These are phyloP conservation scores for Limonius californicus DNA, from an alignment of 1,140 invertebrate species.

Conservation along the genomic window DNA sequence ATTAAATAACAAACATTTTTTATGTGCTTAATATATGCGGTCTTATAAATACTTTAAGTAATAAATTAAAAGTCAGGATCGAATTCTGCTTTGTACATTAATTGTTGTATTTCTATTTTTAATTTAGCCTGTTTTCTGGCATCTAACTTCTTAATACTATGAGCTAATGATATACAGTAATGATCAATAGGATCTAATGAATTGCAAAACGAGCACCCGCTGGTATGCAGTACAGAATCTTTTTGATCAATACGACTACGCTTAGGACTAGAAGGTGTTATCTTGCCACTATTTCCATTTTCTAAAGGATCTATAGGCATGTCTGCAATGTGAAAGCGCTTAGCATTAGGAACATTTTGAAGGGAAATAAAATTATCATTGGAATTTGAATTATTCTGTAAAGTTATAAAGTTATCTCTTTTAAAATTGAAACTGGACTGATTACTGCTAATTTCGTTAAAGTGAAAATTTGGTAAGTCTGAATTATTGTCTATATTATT, in stretches of 20 bases:
- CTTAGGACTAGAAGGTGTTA: conserved; percentile 1
- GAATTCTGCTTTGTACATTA: conserved; percentile 20
- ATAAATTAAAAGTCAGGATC: conserved; percentile 18
- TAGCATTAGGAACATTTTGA: not conserved
- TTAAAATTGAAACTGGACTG: not conserved
- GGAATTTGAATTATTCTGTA: not conserved
- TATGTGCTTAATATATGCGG: too few species aligned
- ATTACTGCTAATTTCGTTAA: not conserved
- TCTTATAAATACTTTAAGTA: not conserved
- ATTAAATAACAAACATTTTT: too few species aligned
- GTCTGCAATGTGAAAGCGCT: not conserved
- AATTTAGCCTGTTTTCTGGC: conserved; percentile 18
- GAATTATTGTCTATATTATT: not conserved
- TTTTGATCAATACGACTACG: not conserved
- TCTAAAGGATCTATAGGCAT: not conserved
- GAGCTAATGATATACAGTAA: conserved; percentile 19
- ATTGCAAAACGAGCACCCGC: not conserved
- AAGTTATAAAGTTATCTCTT: not conserved
- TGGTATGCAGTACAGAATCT: not conserved
- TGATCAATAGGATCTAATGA: conserved; percentile 8
- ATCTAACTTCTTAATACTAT: conserved; percentile 17
- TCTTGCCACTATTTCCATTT: not conserved
- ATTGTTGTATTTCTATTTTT: conserved; percentile 20
- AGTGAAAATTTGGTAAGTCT: not conserved
- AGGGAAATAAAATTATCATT: not conserved